These are phyloP conservation scores for Callimico goeldii DNA, from an alignment of 2,797 vertebrate genomes.

Conservation along the genomic window DNA sequence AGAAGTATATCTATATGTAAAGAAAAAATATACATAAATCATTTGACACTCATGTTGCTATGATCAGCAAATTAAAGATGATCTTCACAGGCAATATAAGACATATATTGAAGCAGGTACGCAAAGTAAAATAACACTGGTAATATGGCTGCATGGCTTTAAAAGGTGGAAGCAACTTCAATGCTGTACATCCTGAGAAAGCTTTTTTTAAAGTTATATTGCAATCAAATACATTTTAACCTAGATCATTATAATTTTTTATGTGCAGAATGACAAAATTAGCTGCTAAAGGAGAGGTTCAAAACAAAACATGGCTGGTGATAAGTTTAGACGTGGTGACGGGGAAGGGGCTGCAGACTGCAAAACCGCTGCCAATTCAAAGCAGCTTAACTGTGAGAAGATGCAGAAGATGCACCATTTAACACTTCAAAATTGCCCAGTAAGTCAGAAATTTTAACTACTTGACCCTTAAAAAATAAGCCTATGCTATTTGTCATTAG, in stretches of 20 bases:
- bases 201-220: background rate
- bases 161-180: background rate
- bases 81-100: background rate
- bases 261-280: background rate
- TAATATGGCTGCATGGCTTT: background rate
- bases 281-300: background rate
- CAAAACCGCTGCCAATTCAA: background rate
- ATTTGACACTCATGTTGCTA: background rate
- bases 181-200: background rate
- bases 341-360: background rate
- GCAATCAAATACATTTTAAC: background rate
- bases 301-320: background rate
- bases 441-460: slow-evolving; percentile 31
- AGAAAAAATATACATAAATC: background rate
- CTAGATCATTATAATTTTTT: background rate
- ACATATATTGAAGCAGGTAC: background rate
- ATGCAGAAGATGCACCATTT: background rate
- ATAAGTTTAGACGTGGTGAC: background rate
- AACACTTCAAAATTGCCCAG: slow-evolving; percentile 14
- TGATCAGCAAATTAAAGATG: background rate
- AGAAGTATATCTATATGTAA: background rate
- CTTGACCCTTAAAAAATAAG: background rate
- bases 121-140: background rate
- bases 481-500: background rate
- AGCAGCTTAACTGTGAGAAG: slow-evolving; percentile 6